These are phyloP conservation scores for Rousettus leschenaultii DNA, from an alignment of 2,113 vertebrate genomes.

Conservation along the genomic window DNA sequence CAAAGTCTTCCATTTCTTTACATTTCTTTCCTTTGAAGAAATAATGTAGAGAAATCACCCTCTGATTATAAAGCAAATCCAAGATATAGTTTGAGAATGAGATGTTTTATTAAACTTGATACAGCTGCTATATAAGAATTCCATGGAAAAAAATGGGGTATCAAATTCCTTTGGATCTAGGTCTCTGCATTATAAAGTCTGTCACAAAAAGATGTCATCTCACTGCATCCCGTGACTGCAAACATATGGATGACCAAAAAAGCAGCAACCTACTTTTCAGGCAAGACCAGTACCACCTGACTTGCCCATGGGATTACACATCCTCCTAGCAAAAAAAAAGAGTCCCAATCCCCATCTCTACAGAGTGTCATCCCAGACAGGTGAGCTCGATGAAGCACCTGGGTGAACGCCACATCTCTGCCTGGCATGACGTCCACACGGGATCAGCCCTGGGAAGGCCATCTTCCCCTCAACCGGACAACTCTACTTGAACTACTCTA, in stretches of 20 bases:
- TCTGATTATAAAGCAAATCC: slow-evolving; percentile 51
- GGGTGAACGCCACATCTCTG: neutral
- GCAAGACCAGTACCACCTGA: neutral
- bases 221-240: neutral
- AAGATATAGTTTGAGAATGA: slow-evolving; percentile 51
- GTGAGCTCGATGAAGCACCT: neutral
- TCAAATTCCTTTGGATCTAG: slow-evolving; percentile 62
- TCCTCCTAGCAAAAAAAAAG: neutral
- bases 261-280: neutral
- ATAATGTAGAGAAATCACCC: neutral
- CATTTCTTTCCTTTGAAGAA: neutral
- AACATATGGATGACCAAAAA: neutral
- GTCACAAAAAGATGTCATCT: slow-evolving; percentile 62
- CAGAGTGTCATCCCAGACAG: neutral
- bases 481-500: neutral
- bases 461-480: neutral
- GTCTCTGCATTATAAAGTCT: slow-evolving; percentile 67
- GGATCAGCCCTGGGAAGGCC: neutral
- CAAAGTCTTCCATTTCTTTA: neutral
- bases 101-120: slow-evolving; percentile 76
- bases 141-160: slow-evolving; percentile 69
- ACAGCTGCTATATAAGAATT: slow-evolving; percentile 53
- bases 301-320: neutral
- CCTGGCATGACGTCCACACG: neutral
- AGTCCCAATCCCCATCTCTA: neutral